Base-by-base conservation (phyloP, 2,888 invertebrate species). In the Copidosoma aretas region DNA sequence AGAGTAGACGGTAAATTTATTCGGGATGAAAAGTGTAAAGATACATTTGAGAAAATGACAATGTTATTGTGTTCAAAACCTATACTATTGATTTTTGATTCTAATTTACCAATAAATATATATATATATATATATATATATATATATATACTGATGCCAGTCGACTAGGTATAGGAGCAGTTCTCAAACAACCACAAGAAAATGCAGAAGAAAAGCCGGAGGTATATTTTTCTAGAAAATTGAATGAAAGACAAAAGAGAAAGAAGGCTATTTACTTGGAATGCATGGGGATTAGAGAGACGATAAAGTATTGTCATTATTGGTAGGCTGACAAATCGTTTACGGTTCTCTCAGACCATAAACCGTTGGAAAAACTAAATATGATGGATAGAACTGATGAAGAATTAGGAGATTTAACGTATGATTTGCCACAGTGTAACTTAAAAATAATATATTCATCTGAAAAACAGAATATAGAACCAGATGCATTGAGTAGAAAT, bases 141-240 rank as follows among this genome's bases (percentile, higher is more conserved):
- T 53, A 73, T 15, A 76, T 80, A 15, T 75, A 73, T 39, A 78
- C 78, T 14, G 78, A 80, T 64, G 78, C 75, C 25, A 75, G 74
- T 46, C 59, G 75, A 51, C 51, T 73, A 64, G 77, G 76, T 19
- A 41, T 78, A 0, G 77, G 75, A 22, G 75, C 73, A 21, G 56
- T 77, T 24, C 49, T 77, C 17, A 19, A 19, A 49, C 49, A 49
- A 49, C 49, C 49, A 49, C 49, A 49, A 49, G 49, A 49, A 5
- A 19, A 49, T 49, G 49, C 4, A n/a, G 19, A 49, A 19, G 49
- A 49, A 49, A 49, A 49, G 10, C 49, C 49, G 10, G 19, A 5
- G 19, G 15, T 10, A n/a, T 49, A 49, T 19, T 49, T 49, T 49
- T 49, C 49, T 4, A 15, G 49, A n/a, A 49, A 49, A 49, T 19